A percentile compares a stretch with the other conserved stretches of the same genome.
Evolutionary conservation across 2,797 vertebrate species (phyloP).

Genomic region (Ambastaia sidthimunki): DNA sequence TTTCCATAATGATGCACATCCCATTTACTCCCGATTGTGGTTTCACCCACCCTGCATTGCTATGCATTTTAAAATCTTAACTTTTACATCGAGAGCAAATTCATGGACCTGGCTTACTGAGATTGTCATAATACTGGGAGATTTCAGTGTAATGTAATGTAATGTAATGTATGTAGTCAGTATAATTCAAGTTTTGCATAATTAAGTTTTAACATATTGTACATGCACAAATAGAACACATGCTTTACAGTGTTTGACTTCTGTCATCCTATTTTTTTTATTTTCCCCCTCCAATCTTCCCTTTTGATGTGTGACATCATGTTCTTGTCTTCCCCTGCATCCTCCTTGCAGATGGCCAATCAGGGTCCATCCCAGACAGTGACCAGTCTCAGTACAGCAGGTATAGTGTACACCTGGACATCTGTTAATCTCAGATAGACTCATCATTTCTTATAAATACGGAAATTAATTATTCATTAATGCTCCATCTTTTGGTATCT

Average conservation of each 20-base stretch:
- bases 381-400: slow-evolving; percentile 91
- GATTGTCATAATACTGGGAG: neutral
- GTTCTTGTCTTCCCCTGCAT: slow-evolving; percentile 45
- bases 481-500: slow-evolving; percentile 35
- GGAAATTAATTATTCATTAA: neutral
- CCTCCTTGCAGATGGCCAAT: slow-evolving; percentile 74
- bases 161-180: no score
- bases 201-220: neutral
- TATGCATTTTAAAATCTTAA: slow-evolving; percentile 17
- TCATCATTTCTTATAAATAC: neutral
- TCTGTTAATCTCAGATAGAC: neutral
- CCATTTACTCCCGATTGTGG: neutral
- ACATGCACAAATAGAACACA: slow-evolving; percentile 3
- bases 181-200: slow-evolving; percentile 1
- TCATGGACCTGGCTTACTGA: slow-evolving; percentile 9
- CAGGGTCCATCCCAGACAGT: slow-evolving; percentile 84
- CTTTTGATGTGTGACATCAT: slow-evolving; percentile 32
- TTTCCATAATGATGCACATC: slow-evolving; percentile 9
- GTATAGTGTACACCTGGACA: slow-evolving; percentile 40
- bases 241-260: neutral
- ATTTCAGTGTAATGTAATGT: no score
- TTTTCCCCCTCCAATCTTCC: slow-evolving; percentile 3
- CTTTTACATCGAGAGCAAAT: neutral
- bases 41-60: slow-evolving; percentile 10
- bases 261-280: neutral